These are phyloP conservation scores for Stegostoma tigrinum DNA, from an alignment of 2,113 vertebrate genomes.

Conservation along the genomic window DNA sequence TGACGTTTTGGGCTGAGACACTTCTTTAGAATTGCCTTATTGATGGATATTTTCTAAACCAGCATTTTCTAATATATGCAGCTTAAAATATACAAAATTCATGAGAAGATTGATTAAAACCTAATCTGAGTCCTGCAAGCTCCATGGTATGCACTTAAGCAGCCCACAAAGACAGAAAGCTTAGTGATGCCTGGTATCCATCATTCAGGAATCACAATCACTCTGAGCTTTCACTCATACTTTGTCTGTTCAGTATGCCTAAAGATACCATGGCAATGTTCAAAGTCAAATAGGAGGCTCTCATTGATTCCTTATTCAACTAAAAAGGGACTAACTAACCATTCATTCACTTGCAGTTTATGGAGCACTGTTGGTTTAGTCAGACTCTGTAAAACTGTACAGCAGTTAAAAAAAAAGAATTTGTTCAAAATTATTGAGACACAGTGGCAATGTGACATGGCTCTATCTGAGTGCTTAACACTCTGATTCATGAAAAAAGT, in stretches of 20 bases:
- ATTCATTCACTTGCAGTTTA: not conserved
- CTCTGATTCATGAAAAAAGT: not conserved
- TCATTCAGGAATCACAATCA: not conserved
- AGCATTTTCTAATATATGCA: not conserved
- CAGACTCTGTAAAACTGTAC: not conserved
- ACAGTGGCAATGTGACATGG: not conserved
- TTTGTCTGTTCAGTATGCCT: not conserved
- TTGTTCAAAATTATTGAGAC: not conserved
- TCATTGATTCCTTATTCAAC: not conserved
- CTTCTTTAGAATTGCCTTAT: too few relatives aligned
- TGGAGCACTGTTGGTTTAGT: not conserved
- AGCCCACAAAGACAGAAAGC: constrained; percentile 7
- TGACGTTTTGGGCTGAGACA: too few relatives aligned
- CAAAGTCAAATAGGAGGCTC: not conserved
- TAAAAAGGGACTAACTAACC: not conserved
- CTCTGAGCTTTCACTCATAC: not conserved
- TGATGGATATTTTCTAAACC: not conserved
- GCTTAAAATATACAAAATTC: not conserved
- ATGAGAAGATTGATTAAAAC: constrained; percentile 5
- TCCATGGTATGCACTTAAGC: not conserved
- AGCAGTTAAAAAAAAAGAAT: not conserved
- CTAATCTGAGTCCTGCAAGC: not conserved
- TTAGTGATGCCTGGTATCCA: not conserved
- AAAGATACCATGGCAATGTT: not conserved
- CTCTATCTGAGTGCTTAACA: not conserved